These are phyloP conservation scores for Leistus spinibarbis DNA, from an alignment of 2,888 invertebrate genomes.

Conservation along the genomic window DNA sequence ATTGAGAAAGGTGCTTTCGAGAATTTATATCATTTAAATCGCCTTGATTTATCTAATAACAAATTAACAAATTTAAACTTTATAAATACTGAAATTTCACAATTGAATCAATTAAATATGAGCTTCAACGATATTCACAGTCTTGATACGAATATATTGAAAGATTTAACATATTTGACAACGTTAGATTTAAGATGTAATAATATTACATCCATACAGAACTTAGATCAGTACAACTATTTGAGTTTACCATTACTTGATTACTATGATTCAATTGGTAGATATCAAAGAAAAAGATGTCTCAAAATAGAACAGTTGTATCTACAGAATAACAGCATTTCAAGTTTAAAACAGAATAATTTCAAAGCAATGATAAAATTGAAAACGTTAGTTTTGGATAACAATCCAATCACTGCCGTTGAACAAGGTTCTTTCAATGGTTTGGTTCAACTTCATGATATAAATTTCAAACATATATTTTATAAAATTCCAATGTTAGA, in stretches of 20 bases:
- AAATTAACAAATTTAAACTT: constrained; percentile 4
- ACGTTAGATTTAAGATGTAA: not conserved
- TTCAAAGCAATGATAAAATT: too few species aligned
- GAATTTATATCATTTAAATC: not conserved
- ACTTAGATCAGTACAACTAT: too few species aligned
- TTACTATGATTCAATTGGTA: too few species aligned
- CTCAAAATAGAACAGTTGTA: too few species aligned
- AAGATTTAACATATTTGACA: not conserved
- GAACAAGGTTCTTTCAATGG: not conserved
- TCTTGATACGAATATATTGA: not conserved
- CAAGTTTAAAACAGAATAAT: too few species aligned
- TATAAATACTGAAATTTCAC: not conserved
- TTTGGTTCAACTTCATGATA: not conserved
- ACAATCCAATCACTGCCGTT: constrained; percentile 1
- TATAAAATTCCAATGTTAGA: not conserved
- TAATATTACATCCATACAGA: too few species aligned
- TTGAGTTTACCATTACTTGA: too few species aligned
- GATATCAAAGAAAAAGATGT: too few species aligned
- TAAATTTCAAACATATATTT: constrained; percentile 10
- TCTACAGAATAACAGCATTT: too few species aligned
- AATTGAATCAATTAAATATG: not conserved
- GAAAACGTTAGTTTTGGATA: too few species aligned
- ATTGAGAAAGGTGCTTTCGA: constrained; percentile 1
- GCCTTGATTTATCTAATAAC: constrained; percentile 8
- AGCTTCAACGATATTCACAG: constrained; percentile 2